Percentiles rank a stretch among this genome's conserved stretches.
Evolutionary conservation across 2,888 invertebrate species (phyloP).

Genomic region (Cerastis leucographa): DNA sequence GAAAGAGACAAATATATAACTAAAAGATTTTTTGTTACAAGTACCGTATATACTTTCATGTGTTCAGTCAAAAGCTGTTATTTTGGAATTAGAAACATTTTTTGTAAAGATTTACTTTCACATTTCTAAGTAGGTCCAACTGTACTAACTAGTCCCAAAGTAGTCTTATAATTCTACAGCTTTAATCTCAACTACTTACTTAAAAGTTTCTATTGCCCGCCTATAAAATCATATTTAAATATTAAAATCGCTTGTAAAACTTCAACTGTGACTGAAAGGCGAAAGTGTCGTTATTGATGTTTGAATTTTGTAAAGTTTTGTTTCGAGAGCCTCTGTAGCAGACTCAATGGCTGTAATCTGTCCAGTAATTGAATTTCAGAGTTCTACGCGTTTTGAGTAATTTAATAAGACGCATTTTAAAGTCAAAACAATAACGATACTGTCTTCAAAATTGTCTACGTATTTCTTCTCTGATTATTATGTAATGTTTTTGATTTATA

Average conservation of each 20-base stretch:
- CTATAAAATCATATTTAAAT: conserved; percentile 46
- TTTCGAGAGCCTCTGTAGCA: conserved; percentile 46
- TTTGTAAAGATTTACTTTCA: neutral
- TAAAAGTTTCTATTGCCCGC: conserved; percentile 28
- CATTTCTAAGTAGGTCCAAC: neutral
- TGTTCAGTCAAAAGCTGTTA: too few species aligned
- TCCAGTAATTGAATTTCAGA: conserved; percentile 29
- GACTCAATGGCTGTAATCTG: conserved; percentile 37
- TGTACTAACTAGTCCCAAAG: conserved; percentile 1
- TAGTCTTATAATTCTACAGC: conserved; percentile 4
- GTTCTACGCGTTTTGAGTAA: conserved; percentile 28
- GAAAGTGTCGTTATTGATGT: conserved; percentile 65
- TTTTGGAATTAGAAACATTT: too few species aligned
- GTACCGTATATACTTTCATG: too few species aligned
- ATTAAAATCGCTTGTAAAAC: conserved; percentile 44
- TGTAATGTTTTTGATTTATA: neutral
- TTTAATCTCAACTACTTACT: conserved; percentile 22
- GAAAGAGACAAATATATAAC: too few species aligned
- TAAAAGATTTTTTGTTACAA: too few species aligned
- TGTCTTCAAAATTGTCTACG: neutral
- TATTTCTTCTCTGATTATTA: neutral
- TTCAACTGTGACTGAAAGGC: conserved; percentile 50
- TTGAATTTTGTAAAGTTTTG: conserved; percentile 59
- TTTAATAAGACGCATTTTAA: conserved; percentile 17
- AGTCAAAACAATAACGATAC: neutral